Base-by-base conservation (phyloP, 1,140 invertebrate genomes). In the Micrasema longulum region DNA sequence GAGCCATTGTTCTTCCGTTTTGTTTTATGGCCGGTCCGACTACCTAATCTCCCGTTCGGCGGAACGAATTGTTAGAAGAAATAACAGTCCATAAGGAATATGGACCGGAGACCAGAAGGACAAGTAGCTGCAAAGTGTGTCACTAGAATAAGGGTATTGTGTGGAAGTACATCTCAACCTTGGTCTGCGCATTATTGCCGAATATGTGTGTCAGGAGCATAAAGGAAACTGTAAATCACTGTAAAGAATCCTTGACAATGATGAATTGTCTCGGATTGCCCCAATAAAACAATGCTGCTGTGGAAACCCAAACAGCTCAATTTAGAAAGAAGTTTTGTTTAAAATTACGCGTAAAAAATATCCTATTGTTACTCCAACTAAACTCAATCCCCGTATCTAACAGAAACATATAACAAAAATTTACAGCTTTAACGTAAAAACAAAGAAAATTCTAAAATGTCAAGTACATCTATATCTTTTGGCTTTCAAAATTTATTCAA, bases 201-300 rank as follows among this genome's bases (percentile, higher is more conserved):
- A 45, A 41, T 14, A 62, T 31, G 18, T 63, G 60, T 45, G 41
- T 47, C 41, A 47, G 43, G 43, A 45, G 23, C 22, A 3, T 38
- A 63, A 63, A 26, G 20, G 41, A 47, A 26, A n/a, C 41, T 47
- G 60, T 64, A 64, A 64, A 64, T 64, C 43, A 64, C 14, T n/a
- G 9, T 14, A 26, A 14, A 64, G n/a, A 64, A 47, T 20, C 43
- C 26, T 11, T 14, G 60, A 64, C 60, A 47, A 60, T 38, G 60
- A 64, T 47, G 14, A 31, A 48, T 16, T 20, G 14, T 16, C 14
- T 10, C 43, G 12, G 10, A 48, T 64, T 64, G 20, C 41, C 60
- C 41, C 41, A 64, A 64, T 64, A 48, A 64, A 64, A 64, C 60
- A 64, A 64, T n/a, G 43, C 43, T n/a, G 43, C 48, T 22, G 18